These are phyloP conservation scores for Drosophila nannoptera DNA, from an alignment of 1,140 invertebrate species.

Conservation along the genomic window DNA sequence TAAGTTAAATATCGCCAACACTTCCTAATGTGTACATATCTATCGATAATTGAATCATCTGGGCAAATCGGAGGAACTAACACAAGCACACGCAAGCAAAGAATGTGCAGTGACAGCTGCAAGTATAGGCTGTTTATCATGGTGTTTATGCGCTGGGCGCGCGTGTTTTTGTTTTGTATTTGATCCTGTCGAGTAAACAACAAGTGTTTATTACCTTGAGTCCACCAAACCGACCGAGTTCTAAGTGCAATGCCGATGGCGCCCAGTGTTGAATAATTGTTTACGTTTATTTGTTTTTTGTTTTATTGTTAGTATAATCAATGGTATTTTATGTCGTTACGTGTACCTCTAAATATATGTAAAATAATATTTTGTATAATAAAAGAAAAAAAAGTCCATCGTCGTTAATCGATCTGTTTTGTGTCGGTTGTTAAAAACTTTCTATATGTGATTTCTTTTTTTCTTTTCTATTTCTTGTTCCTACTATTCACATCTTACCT, in stretches of 20 bases:
- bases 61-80: neutral
- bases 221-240: constrained; percentile 40
- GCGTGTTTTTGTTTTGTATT: too few species aligned
- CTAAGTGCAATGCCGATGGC: constrained; percentile 8
- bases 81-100: constrained; percentile 10
- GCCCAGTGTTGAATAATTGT: neutral
- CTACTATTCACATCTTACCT: constrained; percentile 10
- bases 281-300: neutral
- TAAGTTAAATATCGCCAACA: too few species aligned
- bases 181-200: constrained; percentile 35
- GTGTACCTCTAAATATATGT: too few species aligned
- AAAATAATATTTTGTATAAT: too few species aligned
- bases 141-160: constrained; percentile 17
- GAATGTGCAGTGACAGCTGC: neutral
- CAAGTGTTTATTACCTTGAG: constrained; percentile 28
- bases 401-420: too few species aligned
- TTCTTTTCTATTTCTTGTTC: constrained; percentile 11
- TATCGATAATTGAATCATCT: neutral
- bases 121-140: constrained; percentile 1
- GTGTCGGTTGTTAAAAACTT: too few species aligned
- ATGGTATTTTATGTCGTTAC: too few species aligned
- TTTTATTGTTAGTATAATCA: neutral
- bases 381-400: too few species aligned
- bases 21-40: too few species aligned
- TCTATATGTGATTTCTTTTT: neutral